Percentiles rank a stretch among this genome's conserved stretches.
phyloP scores from a whole-genome alignment of 1,140 invertebrate genomes.

The Leptestheria dahalacensis region DNA sequence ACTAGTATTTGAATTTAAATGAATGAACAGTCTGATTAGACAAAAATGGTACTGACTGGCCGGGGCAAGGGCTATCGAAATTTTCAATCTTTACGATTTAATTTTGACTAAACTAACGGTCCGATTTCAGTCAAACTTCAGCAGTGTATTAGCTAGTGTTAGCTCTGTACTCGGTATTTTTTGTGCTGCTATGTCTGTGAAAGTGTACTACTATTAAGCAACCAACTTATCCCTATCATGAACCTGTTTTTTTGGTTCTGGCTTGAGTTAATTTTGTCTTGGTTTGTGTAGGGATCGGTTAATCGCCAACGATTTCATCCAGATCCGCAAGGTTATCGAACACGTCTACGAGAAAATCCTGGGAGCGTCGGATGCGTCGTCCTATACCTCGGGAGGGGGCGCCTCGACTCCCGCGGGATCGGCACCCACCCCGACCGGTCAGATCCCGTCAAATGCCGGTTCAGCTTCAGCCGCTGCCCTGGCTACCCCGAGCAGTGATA shows the following conservation, averaged over 20 bases:
- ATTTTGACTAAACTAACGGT: too few species aligned
- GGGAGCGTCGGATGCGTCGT: constrained; percentile 35
- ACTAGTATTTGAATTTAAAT: not conserved
- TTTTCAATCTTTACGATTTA: too few species aligned
- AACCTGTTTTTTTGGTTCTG: too few species aligned
- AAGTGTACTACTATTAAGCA: too few species aligned
- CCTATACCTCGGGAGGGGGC: constrained; percentile 25
- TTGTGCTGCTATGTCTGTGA: too few species aligned
- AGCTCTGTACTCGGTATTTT: not conserved
- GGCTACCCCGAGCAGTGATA: constrained; percentile 6
- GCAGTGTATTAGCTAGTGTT: not conserved
- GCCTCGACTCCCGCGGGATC: constrained; percentile 15
- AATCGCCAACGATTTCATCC: constrained; percentile 97
- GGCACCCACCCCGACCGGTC: constrained; percentile 14
- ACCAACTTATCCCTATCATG: too few species aligned
- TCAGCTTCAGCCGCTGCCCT: not conserved
- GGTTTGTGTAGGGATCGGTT: constrained; percentile 92
- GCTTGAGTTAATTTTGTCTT: constrained; percentile 24
- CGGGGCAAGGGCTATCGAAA: too few species aligned
- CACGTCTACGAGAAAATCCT: constrained; percentile 96
- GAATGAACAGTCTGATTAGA: not conserved
- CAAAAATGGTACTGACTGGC: too few species aligned
- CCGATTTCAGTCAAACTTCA: too few species aligned
- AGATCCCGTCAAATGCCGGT: constrained; percentile 17
- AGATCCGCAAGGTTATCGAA: constrained; percentile 97